Evolutionary conservation across 2,797 vertebrate genomes (phyloP).

Genomic region (Margarornis squamiger): DNA sequence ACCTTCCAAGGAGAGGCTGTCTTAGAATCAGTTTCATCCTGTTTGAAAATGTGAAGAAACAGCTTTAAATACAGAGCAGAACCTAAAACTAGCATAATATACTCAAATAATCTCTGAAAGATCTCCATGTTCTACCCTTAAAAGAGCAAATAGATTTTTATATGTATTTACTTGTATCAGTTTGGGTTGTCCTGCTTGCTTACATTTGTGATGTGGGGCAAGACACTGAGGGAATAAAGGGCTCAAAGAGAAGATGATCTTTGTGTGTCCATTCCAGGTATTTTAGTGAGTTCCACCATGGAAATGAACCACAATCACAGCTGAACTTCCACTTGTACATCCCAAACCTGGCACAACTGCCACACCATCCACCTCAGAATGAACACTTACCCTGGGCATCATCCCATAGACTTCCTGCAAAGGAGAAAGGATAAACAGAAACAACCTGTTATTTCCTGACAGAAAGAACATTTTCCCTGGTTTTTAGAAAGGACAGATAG

Average conservation of each 20-base stretch:
- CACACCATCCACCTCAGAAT: not conserved
- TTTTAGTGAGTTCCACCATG: not conserved
- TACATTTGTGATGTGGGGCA: not conserved
- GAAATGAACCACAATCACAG: not conserved
- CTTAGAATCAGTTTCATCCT: conserved; percentile 95
- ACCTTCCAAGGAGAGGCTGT: conserved; percentile 98
- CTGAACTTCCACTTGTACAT: not conserved
- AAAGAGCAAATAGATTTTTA: not conserved
- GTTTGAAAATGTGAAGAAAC: conserved; percentile 44
- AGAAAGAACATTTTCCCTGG: not conserved
- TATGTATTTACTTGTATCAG: not conserved
- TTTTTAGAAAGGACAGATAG: not conserved
- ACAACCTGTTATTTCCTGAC: not conserved
- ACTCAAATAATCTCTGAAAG: not conserved
- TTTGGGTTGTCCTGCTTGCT: not conserved
- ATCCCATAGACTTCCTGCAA: conserved; percentile 77
- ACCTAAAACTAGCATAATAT: not conserved
- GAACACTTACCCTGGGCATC: conserved; percentile 77
- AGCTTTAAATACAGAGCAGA: not conserved
- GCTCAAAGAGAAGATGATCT: not conserved
- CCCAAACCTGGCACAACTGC: not conserved
- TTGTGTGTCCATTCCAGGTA: not conserved
- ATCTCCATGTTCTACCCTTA: not conserved
- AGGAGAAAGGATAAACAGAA: not conserved
- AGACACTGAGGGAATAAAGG: not conserved